These are phyloP conservation scores for Deroplatys truncata DNA, from an alignment of 2,888 invertebrate species.

Conservation along the genomic window DNA sequence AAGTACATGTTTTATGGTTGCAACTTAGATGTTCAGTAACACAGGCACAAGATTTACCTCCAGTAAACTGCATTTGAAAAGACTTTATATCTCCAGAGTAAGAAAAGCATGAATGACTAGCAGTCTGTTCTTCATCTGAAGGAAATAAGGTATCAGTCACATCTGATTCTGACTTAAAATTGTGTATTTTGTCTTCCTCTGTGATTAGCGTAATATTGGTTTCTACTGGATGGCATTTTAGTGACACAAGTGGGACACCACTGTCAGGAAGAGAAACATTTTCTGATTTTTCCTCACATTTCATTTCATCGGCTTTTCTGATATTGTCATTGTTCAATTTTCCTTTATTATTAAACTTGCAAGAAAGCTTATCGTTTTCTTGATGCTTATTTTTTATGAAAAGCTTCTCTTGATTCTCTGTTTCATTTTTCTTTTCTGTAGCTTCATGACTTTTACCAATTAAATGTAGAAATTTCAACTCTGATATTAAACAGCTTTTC, in stretches of 20 bases:
- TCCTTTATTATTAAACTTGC: neutral
- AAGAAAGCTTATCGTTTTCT: no score
- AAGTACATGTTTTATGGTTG: neutral
- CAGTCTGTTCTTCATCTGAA: neutral
- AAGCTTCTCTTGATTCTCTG: neutral
- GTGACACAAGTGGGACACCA: neutral
- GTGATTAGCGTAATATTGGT: neutral
- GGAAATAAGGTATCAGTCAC: neutral
- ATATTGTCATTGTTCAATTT: neutral
- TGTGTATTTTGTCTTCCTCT: neutral
- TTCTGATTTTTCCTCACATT: neutral
- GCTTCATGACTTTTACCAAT: neutral
- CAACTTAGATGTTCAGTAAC: neutral
- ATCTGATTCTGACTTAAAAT: neutral
- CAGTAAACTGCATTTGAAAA: neutral
- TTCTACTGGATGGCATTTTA: neutral
- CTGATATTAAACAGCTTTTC: neutral
- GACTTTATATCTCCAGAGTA: neutral
- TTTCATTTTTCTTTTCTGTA: no score
- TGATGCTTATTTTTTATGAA: neutral
- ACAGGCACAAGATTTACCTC: neutral
- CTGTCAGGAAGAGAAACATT: neutral
- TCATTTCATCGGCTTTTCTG: neutral
- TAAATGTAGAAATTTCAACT: neutral
- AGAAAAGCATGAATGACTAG: constrained; percentile 3